Evolutionary conservation across 2,888 invertebrate species (phyloP).

Genomic region (Philonicus albiceps): DNA sequence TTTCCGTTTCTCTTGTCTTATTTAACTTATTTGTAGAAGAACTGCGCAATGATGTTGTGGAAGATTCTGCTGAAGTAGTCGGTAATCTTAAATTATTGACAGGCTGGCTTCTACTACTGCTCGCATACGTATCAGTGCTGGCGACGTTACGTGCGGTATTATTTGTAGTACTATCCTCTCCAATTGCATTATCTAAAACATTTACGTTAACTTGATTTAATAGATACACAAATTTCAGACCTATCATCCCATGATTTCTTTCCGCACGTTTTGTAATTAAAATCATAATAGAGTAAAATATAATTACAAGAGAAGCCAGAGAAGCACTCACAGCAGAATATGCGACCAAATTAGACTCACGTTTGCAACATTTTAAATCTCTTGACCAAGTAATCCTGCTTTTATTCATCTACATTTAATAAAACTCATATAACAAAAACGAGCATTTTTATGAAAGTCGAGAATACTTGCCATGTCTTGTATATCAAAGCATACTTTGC

Average conservation of each 20-base stretch:
- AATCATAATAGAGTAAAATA: conserved; percentile 40
- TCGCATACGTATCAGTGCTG: background rate
- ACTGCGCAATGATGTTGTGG: background rate
- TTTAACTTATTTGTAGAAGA: background rate
- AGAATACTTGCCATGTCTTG: conserved; percentile 36
- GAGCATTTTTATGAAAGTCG: background rate
- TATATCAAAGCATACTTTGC: conserved; percentile 42
- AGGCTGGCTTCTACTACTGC: background rate
- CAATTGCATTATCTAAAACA: background rate
- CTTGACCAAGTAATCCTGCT: conserved; percentile 46
- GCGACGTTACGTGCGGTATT: background rate
- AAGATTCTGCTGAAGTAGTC: background rate
- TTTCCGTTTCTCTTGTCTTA: background rate
- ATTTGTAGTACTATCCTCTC: background rate
- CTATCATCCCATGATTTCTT: conserved; percentile 25
- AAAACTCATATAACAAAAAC: background rate
- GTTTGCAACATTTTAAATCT: conserved; percentile 44
- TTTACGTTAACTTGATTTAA: background rate
- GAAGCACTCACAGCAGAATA: conserved; percentile 18
- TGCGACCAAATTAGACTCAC: conserved; percentile 26
- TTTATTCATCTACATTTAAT: conserved; percentile 45
- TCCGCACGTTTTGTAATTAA: conserved; percentile 35
- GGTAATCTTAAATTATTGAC: background rate
- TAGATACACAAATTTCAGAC: background rate
- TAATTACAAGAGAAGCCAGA: conserved; percentile 15